Evolutionary conservation across 2,888 invertebrate species (phyloP).

Genomic region (Drosophila villosipedis): DNA sequence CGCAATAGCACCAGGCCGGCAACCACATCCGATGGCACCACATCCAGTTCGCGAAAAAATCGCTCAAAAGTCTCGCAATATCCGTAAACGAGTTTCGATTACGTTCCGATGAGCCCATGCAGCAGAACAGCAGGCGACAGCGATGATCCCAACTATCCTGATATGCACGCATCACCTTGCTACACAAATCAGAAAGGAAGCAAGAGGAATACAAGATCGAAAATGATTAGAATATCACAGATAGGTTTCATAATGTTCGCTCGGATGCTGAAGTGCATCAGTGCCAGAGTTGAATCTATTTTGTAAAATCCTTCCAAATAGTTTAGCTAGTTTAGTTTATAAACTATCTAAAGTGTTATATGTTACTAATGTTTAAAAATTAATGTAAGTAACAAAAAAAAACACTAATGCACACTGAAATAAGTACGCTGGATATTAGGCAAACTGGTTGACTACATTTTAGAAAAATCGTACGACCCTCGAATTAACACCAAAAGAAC

Average conservation of each 20-base stretch:
- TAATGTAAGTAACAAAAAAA: not conserved
- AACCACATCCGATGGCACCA: conserved; percentile 94
- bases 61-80: conserved; percentile 92
- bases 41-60: conserved; percentile 95
- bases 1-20: conserved; percentile 92
- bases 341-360: not conserved
- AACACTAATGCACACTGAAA: not conserved
- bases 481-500: not conserved
- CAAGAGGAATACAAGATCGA: not conserved
- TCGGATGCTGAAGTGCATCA: too few species aligned
- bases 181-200: conserved; percentile 74
- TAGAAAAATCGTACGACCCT: not conserved
- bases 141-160: conserved; percentile 95
- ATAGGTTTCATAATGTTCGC: not conserved
- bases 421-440: not conserved
- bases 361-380: not conserved
- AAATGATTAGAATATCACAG: not conserved
- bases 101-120: conserved; percentile 91
- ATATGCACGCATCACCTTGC: conserved; percentile 94
- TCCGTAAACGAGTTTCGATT: conserved; percentile 93
- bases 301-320: not conserved
- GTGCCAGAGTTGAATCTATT: too few species aligned
- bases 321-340: not conserved
- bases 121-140: conserved; percentile 92
- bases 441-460: not conserved